Evolutionary conservation across 2,888 invertebrate species (phyloP).

Genomic region (Ganaspis brasiliensis): DNA sequence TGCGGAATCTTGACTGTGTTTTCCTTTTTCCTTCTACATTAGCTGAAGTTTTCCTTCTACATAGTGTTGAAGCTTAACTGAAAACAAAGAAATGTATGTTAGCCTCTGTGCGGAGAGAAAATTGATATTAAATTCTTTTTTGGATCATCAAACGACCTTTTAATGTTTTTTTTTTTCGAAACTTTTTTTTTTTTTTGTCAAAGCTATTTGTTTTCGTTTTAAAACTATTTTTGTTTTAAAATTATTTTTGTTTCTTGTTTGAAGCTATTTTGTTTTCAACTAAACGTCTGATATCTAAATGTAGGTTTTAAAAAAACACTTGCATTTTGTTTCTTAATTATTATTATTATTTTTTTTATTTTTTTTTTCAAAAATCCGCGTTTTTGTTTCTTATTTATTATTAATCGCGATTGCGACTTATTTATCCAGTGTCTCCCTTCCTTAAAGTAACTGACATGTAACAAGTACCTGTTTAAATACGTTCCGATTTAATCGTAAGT

Average conservation of each 20-base stretch:
- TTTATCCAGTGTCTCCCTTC: constrained; percentile 16
- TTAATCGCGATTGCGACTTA: background rate
- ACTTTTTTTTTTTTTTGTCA: background rate
- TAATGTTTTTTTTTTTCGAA: background rate
- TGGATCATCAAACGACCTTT: constrained; percentile 21
- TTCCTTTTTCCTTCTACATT: constrained; percentile 38
- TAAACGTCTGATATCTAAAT: too few relatives aligned
- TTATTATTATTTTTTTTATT: too few relatives aligned
- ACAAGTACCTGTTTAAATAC: constrained; percentile 42
- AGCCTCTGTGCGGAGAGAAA: constrained; percentile 27
- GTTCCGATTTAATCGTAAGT: constrained; percentile 42
- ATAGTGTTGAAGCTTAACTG: constrained; percentile 7
- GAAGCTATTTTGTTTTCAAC: too few relatives aligned
- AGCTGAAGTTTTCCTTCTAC: too few relatives aligned
- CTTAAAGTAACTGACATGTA: constrained; percentile 14
- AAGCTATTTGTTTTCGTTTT: background rate
- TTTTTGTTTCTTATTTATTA: background rate
- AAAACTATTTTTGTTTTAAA: background rate
- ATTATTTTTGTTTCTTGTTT: background rate
- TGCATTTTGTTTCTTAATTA: too few relatives aligned
- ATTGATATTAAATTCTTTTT: constrained; percentile 39
- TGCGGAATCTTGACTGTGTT: constrained; percentile 34
- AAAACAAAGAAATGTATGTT: constrained; percentile 19
- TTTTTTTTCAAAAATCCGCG: background rate
- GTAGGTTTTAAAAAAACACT: too few relatives aligned